Conservation (phyloP, 2,888 invertebrate species). For the Nemoura dubitans region DNA sequence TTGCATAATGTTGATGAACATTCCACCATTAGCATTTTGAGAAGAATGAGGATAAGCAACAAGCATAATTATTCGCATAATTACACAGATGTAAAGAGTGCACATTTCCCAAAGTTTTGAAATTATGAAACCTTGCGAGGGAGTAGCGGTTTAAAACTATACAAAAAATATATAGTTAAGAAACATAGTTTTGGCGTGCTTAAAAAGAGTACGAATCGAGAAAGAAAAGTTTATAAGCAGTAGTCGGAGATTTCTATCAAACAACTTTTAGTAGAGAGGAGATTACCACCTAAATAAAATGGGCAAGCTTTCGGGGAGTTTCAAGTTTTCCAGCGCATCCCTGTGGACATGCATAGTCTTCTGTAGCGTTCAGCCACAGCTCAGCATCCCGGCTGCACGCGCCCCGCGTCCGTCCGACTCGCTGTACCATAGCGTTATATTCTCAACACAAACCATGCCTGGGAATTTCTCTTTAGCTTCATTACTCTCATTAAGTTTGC, state of each 20-base stretch:
- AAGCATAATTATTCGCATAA: not conserved
- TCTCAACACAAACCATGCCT: conserved; percentile 18
- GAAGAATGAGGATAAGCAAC: not conserved
- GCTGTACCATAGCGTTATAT: not conserved
- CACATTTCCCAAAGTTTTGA: not conserved
- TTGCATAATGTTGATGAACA: conserved; percentile 12
- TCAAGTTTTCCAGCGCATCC: not conserved
- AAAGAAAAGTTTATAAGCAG: not conserved
- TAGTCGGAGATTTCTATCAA: not conserved
- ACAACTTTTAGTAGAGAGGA: not conserved
- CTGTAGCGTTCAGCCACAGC: not conserved
- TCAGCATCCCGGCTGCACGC: not conserved
- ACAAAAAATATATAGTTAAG: not conserved
- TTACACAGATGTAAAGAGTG: not conserved
- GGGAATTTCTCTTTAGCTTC: conserved; percentile 33
- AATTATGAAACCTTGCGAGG: not conserved
- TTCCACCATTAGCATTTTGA: not conserved
- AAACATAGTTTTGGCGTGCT: not conserved
- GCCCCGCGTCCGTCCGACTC: not conserved
- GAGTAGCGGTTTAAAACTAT: not conserved
- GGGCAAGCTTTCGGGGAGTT: conserved; percentile 15
- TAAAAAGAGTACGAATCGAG: not conserved
- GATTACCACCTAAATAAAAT: conserved; percentile 13
- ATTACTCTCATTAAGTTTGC: conserved; percentile 34
- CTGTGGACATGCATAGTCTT: conserved; percentile 15